Evolutionary conservation across 2,113 vertebrate species (phyloP).

Genomic region (Andinoacara biseriatus): DNA sequence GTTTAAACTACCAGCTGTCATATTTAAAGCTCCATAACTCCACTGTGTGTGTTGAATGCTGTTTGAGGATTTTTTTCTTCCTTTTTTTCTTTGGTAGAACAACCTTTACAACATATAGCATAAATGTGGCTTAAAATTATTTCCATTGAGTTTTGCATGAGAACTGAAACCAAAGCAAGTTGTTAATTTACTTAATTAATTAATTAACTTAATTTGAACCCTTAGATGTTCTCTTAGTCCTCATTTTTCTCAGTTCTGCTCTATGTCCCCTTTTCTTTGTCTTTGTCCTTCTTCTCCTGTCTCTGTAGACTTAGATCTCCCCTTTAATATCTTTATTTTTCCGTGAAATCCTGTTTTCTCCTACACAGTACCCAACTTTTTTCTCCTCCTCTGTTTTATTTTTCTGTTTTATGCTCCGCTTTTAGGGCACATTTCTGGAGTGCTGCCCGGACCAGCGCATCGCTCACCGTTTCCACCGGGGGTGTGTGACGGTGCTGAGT

Average conservation of each 20-base stretch:
- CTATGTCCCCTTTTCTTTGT: background rate
- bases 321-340: background rate
- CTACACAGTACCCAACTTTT: background rate
- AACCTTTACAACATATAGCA: background rate
- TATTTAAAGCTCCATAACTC: background rate
- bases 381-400: background rate
- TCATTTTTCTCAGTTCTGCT: background rate
- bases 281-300: background rate
- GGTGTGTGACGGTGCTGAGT: constrained; percentile 89
- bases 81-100: background rate
- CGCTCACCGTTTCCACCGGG: constrained; percentile 90
- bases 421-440: constrained; percentile 90
- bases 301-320: background rate
- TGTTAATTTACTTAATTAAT: too few relatives aligned
- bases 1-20: background rate
- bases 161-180: background rate
- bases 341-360: background rate
- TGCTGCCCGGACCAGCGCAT: constrained; percentile 92
- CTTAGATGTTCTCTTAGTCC: background rate
- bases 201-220: background rate
- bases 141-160: background rate
- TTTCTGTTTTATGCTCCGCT: background rate
- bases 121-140: background rate
- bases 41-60: background rate
- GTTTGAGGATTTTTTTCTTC: background rate